Evolutionary conservation across 1,140 invertebrate genomes (phyloP), one percentile per base, ranked within the genome.

Genomic region (Drosophila auraria): DNA sequence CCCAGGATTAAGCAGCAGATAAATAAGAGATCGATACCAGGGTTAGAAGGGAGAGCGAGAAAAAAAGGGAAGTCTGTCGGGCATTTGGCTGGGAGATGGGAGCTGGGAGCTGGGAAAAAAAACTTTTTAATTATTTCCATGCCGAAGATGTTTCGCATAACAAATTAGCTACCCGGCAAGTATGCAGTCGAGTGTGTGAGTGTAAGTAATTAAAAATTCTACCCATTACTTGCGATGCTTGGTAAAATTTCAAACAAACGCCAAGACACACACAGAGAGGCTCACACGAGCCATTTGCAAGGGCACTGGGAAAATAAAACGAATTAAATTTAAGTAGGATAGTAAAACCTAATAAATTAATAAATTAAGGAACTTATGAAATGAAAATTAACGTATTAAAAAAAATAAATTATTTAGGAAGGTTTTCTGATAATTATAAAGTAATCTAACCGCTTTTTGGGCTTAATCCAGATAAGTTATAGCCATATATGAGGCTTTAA

Each of bases 141-240:
- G 70, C 82, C 81, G 65, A 87, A 92, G 82, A 92, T 92, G 91
- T 79, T 83, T 89, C 82, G 91, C 91, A 92, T 92, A 79, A 80
- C 91, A 91, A 92, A 92, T 92, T 87, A 92, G 65, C 77, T 61
- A 53, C 59, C 72, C 70, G 64, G 36, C 42, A 78, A 76, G 58
- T 75, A 87, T 82, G 83, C 80, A 51, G 42, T 36, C 45, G 51
- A 36, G 54, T 65, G 59, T 61, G 54, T 61, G 69, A 69, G 59
- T 54, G 63, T 79, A 81, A 90, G 84, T 90, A 92, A 92, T 92
- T 92, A 92, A 92, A 92, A 92, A 92, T 92, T 83, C 82, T 87
- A 91, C 72, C 86, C 91, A 92, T 92, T 90, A 91, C 87, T 91
- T 82, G 81, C 82, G 78, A 64, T 64, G 78, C 77, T 80, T 78